Evolutionary conservation across 1,140 invertebrate genomes (phyloP), one percentile per base, ranked within the genome.

Genomic region (Lasaia peninsularis): DNA sequence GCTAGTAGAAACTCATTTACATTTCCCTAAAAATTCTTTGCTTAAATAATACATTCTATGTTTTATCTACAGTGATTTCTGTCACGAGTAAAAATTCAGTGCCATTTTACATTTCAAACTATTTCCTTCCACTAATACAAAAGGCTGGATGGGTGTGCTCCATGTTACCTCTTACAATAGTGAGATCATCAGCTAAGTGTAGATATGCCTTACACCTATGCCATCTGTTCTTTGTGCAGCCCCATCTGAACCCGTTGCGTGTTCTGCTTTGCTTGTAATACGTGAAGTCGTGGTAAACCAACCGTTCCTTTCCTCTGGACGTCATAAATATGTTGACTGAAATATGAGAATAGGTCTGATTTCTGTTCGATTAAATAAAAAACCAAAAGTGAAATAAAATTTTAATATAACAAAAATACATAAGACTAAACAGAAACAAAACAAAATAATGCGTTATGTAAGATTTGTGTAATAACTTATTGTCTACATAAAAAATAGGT

Each of bases 321-420:
- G 85, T 88, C 85, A 88, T 88, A 58, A 88, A 88, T 73, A 88
- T 88, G 61, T 88, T 88, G 49, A 88, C 85, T 88, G 85, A 75
- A 88, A 88, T 50, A 56, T 65, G 52, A 67, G n/a, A 58, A 54
- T 35, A 37, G 54, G 33, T 71, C 44, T 67, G n/a, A 57, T 20
- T 56, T 61, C 32, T 49, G 58, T 24, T 61, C 58, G 31, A 21
- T 48, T 8, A 48, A 48, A 48, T 21, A 48, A 48, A 48, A 21
- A 48, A 48, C 18, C 18, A 48, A 48, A 48, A 48, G 11, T 12
- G n/a, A 1, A 48, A 48, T 11, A 21, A 11, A 48, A 48, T 21
- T 48, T 48, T 48, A 48, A 48, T 48, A 21, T 20, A 48, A 21
- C 9, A 44, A 20, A 20, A 34, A 34, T n/a, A 34, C 33, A 44